A percentile compares a stretch with the other conserved stretches of the same genome.
Conservation (phyloP, 2,888 invertebrate species). For the Schizaphis graminum region DNA sequence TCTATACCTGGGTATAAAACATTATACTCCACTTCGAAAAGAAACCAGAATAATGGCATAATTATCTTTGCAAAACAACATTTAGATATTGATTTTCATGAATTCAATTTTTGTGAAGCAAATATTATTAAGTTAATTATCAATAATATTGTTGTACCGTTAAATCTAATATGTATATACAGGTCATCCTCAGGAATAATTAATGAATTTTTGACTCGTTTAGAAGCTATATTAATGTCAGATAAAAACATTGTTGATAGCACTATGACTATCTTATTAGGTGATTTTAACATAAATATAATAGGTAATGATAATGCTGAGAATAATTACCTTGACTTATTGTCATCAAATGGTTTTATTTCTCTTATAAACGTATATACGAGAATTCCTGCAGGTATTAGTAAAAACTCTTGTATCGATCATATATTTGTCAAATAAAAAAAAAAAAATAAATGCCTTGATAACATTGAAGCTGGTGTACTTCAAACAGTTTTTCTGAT, state of each 20-base stretch:
- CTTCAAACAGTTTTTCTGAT: slow-evolving; percentile 16
- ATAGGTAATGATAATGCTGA: slow-evolving; percentile 12
- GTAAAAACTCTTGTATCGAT: slow-evolving; percentile 22
- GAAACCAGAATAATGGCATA: neutral
- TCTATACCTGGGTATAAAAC: neutral
- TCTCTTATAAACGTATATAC: slow-evolving; percentile 19
- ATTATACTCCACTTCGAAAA: neutral
- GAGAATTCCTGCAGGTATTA: neutral
- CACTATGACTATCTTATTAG: slow-evolving; percentile 6
- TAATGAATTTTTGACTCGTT: slow-evolving; percentile 7
- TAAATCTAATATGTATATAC: slow-evolving; percentile 11
- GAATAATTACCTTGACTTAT: slow-evolving; percentile 25
- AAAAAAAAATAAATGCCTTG: neutral
- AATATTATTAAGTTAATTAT: too few relatives aligned
- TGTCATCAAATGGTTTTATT: slow-evolving; percentile 20
- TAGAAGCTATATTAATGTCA: neutral
- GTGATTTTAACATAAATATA: slow-evolving; percentile 8
- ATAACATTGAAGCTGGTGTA: slow-evolving; percentile 8
- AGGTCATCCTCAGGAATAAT: neutral
- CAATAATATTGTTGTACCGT: too few relatives aligned
- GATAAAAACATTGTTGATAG: neutral
- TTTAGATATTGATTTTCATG: neutral
- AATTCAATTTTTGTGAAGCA: neutral
- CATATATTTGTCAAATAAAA: slow-evolving; percentile 17
- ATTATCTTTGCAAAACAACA: neutral